phyloP scores from a whole-genome alignment of 2,797 vertebrate species.

The Rallus crepitans region DNA sequence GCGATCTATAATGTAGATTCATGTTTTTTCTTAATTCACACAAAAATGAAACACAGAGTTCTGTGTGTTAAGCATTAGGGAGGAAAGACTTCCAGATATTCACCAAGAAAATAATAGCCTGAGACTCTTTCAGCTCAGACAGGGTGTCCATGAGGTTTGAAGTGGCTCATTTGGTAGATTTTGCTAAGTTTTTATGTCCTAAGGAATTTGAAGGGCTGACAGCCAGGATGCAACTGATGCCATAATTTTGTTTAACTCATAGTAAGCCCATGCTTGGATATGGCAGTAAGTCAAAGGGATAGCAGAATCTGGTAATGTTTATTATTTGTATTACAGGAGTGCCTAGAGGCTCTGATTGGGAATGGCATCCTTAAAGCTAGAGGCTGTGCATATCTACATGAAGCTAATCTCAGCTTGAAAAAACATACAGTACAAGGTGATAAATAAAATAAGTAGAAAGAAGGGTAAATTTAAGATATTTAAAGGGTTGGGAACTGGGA shows the following conservation, averaged over 20 bases:
- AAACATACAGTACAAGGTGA: background rate
- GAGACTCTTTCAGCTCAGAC: background rate
- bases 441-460: background rate
- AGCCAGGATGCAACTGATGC: background rate
- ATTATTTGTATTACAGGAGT: constrained; percentile 14
- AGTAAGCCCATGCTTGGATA: background rate
- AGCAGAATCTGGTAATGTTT: background rate
- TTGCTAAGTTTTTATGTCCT: background rate
- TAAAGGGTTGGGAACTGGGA: background rate
- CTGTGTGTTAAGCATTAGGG: background rate
- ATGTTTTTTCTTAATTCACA: background rate
- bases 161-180: background rate
- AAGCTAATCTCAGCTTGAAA: background rate
- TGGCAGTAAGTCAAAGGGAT: constrained; percentile 19
- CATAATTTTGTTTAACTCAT: background rate
- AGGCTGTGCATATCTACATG: background rate
- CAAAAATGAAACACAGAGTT: background rate
- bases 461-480: background rate
- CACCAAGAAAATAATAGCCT: background rate
- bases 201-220: background rate
- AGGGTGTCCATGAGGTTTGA: background rate
- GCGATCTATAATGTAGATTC: background rate
- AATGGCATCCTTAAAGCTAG: background rate
- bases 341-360: background rate
- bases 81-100: background rate